phyloP scores from a whole-genome alignment of 2,113 vertebrate genomes.

The Cercocebus atys region DNA sequence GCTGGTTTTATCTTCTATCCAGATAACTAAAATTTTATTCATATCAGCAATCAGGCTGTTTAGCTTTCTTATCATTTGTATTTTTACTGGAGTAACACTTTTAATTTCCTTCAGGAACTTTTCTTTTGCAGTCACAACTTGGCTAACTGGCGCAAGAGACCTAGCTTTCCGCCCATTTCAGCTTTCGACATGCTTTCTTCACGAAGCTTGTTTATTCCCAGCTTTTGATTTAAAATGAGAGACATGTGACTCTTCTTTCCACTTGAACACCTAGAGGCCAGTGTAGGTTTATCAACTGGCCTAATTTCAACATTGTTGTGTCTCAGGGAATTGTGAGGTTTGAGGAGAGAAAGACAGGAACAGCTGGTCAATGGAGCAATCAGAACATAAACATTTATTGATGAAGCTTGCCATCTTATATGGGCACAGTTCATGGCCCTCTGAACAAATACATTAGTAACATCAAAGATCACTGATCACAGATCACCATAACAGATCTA shows the following conservation, averaged over 20 bases:
- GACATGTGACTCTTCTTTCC: not conserved
- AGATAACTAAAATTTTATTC: not conserved
- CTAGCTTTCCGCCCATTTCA: not conserved
- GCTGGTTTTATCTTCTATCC: not conserved
- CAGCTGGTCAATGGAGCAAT: not conserved
- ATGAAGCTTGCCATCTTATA: not conserved
- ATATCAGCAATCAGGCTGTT: not conserved
- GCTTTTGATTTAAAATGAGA: not conserved
- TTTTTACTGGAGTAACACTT: not conserved
- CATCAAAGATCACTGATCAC: not conserved
- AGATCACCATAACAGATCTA: not conserved
- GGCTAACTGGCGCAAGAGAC: not conserved
- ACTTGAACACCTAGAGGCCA: not conserved
- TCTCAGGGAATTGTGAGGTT: not conserved
- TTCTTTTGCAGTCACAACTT: not conserved
- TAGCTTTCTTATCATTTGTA: not conserved
- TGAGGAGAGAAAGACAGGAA: not conserved
- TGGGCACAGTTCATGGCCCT: not conserved
- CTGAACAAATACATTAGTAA: not conserved
- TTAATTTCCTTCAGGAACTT: not conserved
- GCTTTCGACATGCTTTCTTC: not conserved
- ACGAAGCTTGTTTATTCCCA: not conserved
- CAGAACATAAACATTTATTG: not conserved
- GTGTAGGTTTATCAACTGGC: not conserved
- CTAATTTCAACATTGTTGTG: not conserved